phyloP scores from a whole-genome alignment of 2,113 vertebrate species.

The Thamnaconus septentrionalis region DNA sequence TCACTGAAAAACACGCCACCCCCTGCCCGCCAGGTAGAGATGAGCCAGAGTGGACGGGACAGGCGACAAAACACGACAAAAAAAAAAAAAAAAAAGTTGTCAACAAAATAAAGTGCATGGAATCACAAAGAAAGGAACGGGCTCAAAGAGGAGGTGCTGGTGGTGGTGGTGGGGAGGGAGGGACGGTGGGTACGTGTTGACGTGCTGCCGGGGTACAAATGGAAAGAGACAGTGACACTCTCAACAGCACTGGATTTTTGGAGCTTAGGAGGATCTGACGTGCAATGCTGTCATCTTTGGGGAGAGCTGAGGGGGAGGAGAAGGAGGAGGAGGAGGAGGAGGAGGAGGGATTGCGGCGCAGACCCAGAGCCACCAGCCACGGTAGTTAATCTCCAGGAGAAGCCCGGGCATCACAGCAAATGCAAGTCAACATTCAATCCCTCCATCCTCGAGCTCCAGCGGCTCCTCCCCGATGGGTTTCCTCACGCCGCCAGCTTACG shows the following conservation, averaged over 20 bases:
- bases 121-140: slow-evolving; percentile 1
- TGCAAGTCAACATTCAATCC: slow-evolving; percentile 2
- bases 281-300: slow-evolving; percentile 19
- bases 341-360: background rate
- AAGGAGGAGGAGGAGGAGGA: no score
- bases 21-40: slow-evolving; percentile 40
- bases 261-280: slow-evolving; percentile 39
- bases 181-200: no score
- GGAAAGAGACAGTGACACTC: slow-evolving; percentile 60
- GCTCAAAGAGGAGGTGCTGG: background rate
- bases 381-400: slow-evolving; percentile 30
- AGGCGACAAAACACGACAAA: background rate
- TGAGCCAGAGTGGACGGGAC: slow-evolving; percentile 37
- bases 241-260: slow-evolving; percentile 44
- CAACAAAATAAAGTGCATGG: slow-evolving; percentile 15
- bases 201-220: slow-evolving; percentile 20
- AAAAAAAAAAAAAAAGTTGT: slow-evolving; percentile 1
- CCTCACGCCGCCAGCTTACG: background rate
- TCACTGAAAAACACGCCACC: slow-evolving; percentile 27
- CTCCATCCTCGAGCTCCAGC: slow-evolving; percentile 14
- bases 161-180: no score
- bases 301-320: background rate
- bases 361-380: slow-evolving; percentile 22
- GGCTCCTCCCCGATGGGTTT: slow-evolving; percentile 13
- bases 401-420: slow-evolving; percentile 23